Evolutionary conservation across 2,888 invertebrate species (phyloP).

Genomic region (Coecobrya sp.): DNA sequence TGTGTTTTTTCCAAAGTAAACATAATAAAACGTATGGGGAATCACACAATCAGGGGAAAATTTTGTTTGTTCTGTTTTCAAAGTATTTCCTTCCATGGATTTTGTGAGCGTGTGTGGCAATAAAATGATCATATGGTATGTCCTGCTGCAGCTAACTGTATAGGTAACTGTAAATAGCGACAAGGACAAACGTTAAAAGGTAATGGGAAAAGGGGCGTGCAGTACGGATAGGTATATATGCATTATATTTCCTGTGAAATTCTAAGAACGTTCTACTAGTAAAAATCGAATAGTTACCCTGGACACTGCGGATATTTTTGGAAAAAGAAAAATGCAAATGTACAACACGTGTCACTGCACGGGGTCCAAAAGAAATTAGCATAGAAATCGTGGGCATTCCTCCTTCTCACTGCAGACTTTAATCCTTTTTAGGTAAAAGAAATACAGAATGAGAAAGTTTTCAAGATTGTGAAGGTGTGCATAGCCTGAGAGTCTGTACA

Average conservation of each 20-base stretch:
- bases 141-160: neutral
- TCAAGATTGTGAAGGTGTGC: neutral
- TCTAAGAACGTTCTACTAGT: neutral
- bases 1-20: slow-evolving; percentile 38
- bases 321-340: neutral
- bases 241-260: neutral
- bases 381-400: slow-evolving; percentile 5
- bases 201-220: neutral
- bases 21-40: slow-evolving; percentile 53
- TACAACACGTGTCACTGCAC: neutral
- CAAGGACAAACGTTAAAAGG: neutral
- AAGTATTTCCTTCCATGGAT: neutral
- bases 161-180: neutral
- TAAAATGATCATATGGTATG: neutral
- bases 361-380: slow-evolving; percentile 19
- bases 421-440: slow-evolving; percentile 31
- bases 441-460: neutral
- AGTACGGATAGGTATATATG: too few relatives aligned
- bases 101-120: slow-evolving; percentile 30
- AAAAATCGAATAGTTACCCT: neutral
- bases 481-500: neutral
- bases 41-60: slow-evolving; percentile 52
- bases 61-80: slow-evolving; percentile 47
- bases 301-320: neutral
- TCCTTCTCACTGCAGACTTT: slow-evolving; percentile 2